Base-by-base conservation (phyloP, 2,888 invertebrate genomes). In the Eristalinus sepulchralis region DNA sequence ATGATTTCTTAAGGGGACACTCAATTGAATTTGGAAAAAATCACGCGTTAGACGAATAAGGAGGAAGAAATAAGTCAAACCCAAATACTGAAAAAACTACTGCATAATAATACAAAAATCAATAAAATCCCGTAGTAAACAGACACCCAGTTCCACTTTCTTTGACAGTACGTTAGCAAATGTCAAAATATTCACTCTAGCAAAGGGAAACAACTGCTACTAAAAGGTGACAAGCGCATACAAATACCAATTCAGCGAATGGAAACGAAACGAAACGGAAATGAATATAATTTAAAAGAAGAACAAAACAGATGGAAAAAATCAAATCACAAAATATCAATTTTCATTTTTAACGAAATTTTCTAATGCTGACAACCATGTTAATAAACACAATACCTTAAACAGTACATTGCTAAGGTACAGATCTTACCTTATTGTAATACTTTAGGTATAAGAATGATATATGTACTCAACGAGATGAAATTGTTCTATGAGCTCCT, bases 101-200 rank as follows among this genome's bases (percentile, higher is more conserved):
- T 71, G 81, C 84, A 81, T 81, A 81, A 81, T 85, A 72, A 81
- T 62, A 81, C 55, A 85, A 81, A 81, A 85, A 85, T 85, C 84
- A 81, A 85, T 85, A 85, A 81, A 81, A 81, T 77, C 71, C 59
- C 84, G 81, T 85, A 84, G 76, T 81, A 84, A 85, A 85, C 71
- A 85, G 76, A 68, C 36, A 63, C 76, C 36, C 55, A 76, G 68
- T 55, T 73, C 80, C 84, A 75, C 67, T 67, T 71, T 57, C 68
- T 33, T 36, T 81, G 84, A 84, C 80, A 84, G 75, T 76, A 67
- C 75, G 76, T 63, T 71, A n/a, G 47, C 39, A 80, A 84, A 84
- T 84, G 84, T 80, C 84, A 84, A 84, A 84, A 71, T 47, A 11
- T 1, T 67, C 39, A 57, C 5, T 68, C 34, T 78, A 55, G 57